Base-by-base conservation (phyloP, 2,888 invertebrate species). In the Eupithecia dodoneata region DNA sequence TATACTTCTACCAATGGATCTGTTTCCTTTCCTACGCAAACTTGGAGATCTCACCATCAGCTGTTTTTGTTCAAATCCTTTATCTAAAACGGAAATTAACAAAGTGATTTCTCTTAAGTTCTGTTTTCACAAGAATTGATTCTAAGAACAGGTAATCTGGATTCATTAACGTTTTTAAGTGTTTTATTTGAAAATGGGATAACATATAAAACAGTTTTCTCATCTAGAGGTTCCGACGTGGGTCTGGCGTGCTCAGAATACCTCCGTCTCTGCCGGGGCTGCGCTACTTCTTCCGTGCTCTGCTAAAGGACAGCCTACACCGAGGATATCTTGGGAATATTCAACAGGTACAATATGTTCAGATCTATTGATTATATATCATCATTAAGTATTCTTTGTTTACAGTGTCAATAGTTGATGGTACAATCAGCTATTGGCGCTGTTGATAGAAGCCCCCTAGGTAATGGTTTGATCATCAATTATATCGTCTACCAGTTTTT, bases 241-340 rank as follows among this genome's bases (percentile, higher is more conserved):
- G 97, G 95, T 97, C 78, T 96, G 96, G 89, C 97, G 97, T 86
- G 97, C 97, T 30, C 96, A 96, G 87, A 97, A 98, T 90, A 96
- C 96, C 67, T 97, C 97, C 78, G 96, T 97, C 72, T 96, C 97
- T 74, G 96, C 97, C n/a, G 98, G 97, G 67, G 96, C 97, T 76
- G 96, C 97, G 74, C 95, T 97, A 75, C 95, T 97, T 73, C 95
- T 98, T 78, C 97, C 97, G 81, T 98, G 98, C 89, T 96, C 96
- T 76, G 98, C 97, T 65, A 97, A 97, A 87, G 98, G 98, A 81
- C 98, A 97, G 92, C 98, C 98, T 10, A 95, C 96, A 82, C 98
- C 98, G 4, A 95, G 96, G 86, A 96, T 97, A 85, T 96, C 96
- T 78, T 97, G 97, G 97, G 96, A 97, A 84, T 97, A 97, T 89